Percentiles rank a stretch among this genome's conserved stretches.
Evolutionary conservation across 2,113 vertebrate species (phyloP).

Genomic region (Microcebus lehilahytsara): DNA sequence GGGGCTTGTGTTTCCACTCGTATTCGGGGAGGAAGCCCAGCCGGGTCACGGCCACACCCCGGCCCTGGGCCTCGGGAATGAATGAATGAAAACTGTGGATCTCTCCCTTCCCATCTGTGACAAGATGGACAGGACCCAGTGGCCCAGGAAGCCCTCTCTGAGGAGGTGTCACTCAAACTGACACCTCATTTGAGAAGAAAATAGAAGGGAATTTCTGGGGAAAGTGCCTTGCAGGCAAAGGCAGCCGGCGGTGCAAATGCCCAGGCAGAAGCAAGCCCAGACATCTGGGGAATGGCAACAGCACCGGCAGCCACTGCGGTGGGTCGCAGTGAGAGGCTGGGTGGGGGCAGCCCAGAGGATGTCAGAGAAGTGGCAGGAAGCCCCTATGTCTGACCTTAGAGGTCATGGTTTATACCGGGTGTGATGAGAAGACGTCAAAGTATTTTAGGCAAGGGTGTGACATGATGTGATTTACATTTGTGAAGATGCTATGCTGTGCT

Average conservation of each 20-base stretch:
- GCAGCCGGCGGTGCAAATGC: background rate
- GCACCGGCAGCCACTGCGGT: background rate
- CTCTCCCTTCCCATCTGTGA: conserved; percentile 2
- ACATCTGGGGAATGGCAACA: background rate
- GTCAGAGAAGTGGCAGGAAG: background rate
- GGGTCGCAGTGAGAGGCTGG: background rate
- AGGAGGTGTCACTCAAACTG: background rate
- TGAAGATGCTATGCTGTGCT: background rate
- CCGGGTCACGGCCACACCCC: background rate
- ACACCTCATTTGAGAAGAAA: conserved; percentile 29
- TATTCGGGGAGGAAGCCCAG: background rate
- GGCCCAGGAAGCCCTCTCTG: background rate
- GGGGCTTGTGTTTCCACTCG: background rate
- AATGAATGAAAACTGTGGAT: background rate
- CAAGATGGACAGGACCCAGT: background rate
- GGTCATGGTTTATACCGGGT: background rate
- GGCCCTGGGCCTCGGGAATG: background rate
- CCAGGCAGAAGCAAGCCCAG: background rate
- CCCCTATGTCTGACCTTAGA: background rate
- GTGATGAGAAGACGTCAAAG: background rate
- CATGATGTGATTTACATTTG: background rate
- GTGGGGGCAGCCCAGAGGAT: background rate
- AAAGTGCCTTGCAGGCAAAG: background rate
- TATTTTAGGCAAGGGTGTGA: background rate
- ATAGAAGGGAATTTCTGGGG: background rate